Conservation (phyloP, 1,140 invertebrate species). For the honey bee (Apis mellifera) region Amel_HAv3.1 CM009939.2:9921501-9922000, state of each 20-base stretch:
- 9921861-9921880: slow-evolving; percentile 1
- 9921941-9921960: slow-evolving; percentile 14
- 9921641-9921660: too few species aligned
- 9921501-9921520: too few species aligned
- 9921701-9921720: neutral
- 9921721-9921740: neutral
- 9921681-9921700: too few species aligned
- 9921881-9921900: slow-evolving; percentile 21
- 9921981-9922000: neutral
- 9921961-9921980: neutral
- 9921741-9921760: slow-evolving; percentile 37
- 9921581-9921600: too few species aligned
- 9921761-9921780: neutral
- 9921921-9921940: slow-evolving; percentile 33
- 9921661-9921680: too few species aligned
- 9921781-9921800: slow-evolving; percentile 18
- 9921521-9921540: too few species aligned
- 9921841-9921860: slow-evolving; percentile 28
- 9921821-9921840: slow-evolving; percentile 36
- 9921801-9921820: slow-evolving; percentile 48
- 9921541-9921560: too few species aligned
- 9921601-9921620: too few species aligned
- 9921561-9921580: too few species aligned
- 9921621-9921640: too few species aligned
- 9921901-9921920: slow-evolving; percentile 28